Percentiles rank a stretch among this genome's conserved stretches.
These are phyloP conservation scores for Zapornia atra DNA, from an alignment of 2,113 vertebrate species.

Conservation along the genomic window DNA sequence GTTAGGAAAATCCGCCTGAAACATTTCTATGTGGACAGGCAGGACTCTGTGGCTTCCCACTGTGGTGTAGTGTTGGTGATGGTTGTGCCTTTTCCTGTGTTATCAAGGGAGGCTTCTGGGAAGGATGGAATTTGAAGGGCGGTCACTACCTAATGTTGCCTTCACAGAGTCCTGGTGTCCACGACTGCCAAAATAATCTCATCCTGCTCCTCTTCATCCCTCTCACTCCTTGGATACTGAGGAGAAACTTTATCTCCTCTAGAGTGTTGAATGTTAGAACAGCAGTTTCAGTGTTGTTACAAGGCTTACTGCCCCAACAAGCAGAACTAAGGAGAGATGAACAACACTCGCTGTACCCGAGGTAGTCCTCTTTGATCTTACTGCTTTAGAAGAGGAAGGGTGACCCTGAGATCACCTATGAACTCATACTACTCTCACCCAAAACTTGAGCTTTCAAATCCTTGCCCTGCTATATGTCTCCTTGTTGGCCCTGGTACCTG, in stretches of 20 bases:
- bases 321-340: background rate
- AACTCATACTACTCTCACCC: background rate
- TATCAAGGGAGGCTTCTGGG: background rate
- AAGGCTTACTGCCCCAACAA: background rate
- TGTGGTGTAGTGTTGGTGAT: background rate
- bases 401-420: background rate
- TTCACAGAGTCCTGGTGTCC: background rate
- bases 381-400: background rate
- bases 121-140: background rate
- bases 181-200: background rate
- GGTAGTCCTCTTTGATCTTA: background rate
- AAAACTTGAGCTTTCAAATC: background rate
- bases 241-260: background rate
- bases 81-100: background rate
- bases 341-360: background rate
- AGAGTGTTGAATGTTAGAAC: background rate
- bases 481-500: background rate
- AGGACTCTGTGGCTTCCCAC: background rate
- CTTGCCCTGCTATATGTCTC: background rate
- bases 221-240: background rate
- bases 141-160: background rate
- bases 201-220: background rate
- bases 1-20: background rate
- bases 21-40: background rate
- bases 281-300: background rate